Evolutionary conservation across 2,888 invertebrate species (phyloP), one percentile per base, ranked within the genome.

Genomic region (Mycalesis mineus): DNA sequence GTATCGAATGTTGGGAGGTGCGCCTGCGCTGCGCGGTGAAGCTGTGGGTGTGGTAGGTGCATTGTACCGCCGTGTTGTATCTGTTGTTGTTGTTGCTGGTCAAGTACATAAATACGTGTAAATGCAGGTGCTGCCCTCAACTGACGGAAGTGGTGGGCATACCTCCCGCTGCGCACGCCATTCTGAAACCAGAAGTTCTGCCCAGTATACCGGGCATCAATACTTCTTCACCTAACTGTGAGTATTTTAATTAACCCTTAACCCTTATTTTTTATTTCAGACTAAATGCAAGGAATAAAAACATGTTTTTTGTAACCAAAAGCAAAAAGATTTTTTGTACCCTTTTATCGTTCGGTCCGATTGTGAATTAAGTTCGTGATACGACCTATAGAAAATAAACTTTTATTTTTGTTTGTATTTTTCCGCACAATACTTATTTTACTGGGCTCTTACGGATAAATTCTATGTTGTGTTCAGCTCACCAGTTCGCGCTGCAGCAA

Each of bases 1-100:
- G 86, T 0, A 82, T 88, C 0, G 93, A 95, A 3, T 98, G 97
- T 76, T 98, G 98, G 98, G 98, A 98, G 78, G 93, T 95, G 62
- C 95, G 98, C 72, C 88, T 98, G 0, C 93, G 96, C 47, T 95
- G 96, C 75, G 95, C 98, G 61, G 95, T 98, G 87, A 94, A 94
- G 66, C 88, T 98, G 53, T 98, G 98, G 88, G 88, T 90, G 41
- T 90, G 90, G 90, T 89, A 65, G 70, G 86, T 56, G 29, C 29
- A 22, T 22, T 22, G 3, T 22, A 22, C 22, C 22, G 22, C 2
- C 22, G 22, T 6, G 33, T 4, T 29, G 7, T 29, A 29, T 33
- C 5, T 33, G 33, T 29, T 33, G 9, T 33, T 33, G 33, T 33
- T 33, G 33, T n/a, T n/a, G 33, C 9, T 7, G 2, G 33, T 33